Evolutionary conservation across 2,888 invertebrate genomes (phyloP).

Genomic region (Cheilosia variabilis): DNA sequence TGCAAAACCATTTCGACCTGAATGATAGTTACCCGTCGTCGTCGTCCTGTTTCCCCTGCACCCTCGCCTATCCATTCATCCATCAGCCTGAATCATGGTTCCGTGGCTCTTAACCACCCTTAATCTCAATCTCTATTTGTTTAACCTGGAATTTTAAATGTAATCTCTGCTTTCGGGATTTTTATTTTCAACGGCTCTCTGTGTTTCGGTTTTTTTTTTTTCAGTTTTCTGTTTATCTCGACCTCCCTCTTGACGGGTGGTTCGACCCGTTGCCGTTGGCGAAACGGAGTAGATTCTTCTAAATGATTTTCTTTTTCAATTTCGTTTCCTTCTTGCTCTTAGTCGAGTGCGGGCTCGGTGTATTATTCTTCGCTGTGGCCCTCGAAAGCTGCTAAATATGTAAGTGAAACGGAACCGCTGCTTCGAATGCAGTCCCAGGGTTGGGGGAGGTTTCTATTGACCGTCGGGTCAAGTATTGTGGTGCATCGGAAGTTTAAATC

Average conservation of each 20-base stretch:
- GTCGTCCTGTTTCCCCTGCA: slow-evolving; percentile 21
- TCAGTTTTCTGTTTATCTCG: not conserved
- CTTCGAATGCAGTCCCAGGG: slow-evolving; percentile 1
- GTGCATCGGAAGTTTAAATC: slow-evolving; percentile 32
- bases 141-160: slow-evolving; percentile 67
- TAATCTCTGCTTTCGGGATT: slow-evolving; percentile 58
- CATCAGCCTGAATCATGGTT: slow-evolving; percentile 64
- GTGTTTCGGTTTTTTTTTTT: not conserved
- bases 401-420: slow-evolving; percentile 55
- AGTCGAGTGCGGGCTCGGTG: slow-evolving; percentile 26
- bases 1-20: slow-evolving; percentile 61
- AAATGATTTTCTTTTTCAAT: slow-evolving; percentile 54
- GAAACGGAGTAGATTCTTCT: slow-evolving; percentile 21
- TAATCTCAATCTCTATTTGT: slow-evolving; percentile 71
- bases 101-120: slow-evolving; percentile 67
- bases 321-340: not conserved
- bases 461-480: not conserved
- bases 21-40: slow-evolving; percentile 56
- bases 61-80: slow-evolving; percentile 57
- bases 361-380: slow-evolving; percentile 8
- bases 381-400: slow-evolving; percentile 33
- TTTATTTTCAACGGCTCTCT: slow-evolving; percentile 31
- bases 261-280: slow-evolving; percentile 46
- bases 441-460: slow-evolving; percentile 8
- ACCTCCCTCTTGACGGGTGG: slow-evolving; percentile 7